Evolutionary conservation across 2,113 vertebrate genomes (phyloP), one percentile per base, ranked within the genome.

Genomic region (Eudyptes chrysolophus): DNA sequence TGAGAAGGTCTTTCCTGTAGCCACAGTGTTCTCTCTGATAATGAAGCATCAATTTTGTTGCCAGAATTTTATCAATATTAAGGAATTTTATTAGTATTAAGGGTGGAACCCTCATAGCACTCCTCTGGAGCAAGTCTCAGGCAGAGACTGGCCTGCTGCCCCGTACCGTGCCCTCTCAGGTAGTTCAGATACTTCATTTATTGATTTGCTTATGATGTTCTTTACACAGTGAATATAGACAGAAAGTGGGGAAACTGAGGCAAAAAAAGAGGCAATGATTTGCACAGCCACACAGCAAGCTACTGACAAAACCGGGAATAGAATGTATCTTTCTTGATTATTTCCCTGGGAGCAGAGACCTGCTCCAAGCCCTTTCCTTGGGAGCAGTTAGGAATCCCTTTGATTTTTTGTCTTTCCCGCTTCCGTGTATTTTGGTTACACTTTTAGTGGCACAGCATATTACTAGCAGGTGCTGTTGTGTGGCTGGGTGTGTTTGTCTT

Each of bases 381-480:
- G 75, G 51, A 89, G n/a, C 38, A 62, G 15, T 0, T 62, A 14
- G 11, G 36, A 80, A 77, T 54, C 34, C 38, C 54, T 90, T 62
- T 38, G 20, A 42, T 17, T 42, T 87, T 92, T 44, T 46, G 13
- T 62, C 36, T 84, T 83, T 78, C 16, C 42, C 54, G 30, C 17
- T 55, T 71, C 22, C 1, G 0, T 30, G 30, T 21, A 6, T 65
- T 82, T 76, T 44, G 32, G 20, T 82, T 77, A 64, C 24, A 14
- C 19, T 52, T 87, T 17, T 4, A 55, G n/a, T 18, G 22, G 55
- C n/a, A 52, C 18, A n/a, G 46, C 0, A 0, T 5, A 0, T 51
- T 71, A 36, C 19, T 60, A 51, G 34, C 16, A 65, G 44, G 27
- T 55, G 40, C 29, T 90, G 26, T 49, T 49, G 17, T 69, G 9